Evolutionary conservation across 2,113 vertebrate genomes (phyloP), one percentile per base, ranked within the genome.

Genomic region (Campylomormyrus numenius): DNA sequence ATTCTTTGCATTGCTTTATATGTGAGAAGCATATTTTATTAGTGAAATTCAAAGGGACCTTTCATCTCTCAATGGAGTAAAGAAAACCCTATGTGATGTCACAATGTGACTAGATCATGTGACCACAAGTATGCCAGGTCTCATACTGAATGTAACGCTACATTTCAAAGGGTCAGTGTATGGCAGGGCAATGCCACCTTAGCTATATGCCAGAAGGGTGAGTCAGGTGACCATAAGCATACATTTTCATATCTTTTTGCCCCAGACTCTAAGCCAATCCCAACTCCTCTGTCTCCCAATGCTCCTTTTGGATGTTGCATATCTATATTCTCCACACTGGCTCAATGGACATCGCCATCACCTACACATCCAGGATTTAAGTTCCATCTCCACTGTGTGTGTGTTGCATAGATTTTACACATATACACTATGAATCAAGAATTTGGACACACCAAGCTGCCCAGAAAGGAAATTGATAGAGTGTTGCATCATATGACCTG

Each of bases 101-200:
- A 10, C 45, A 45, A 27, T 70, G 21, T 66, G 19, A 70, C 58
- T 89, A 77, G 45, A 10, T 92, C 92, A 58, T 62, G 80, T 88
- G 77, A 21, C 48, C 21, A 86, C n/a, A 86, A 10, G 2, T 86
- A 49, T 86, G 48, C 45, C 1, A 5, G n/a, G 42, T 48, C 11
- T 85, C 24, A 35, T n/a, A 77, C 70, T 42, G 74, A 80, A 80
- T 80, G 74, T 19, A 42, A 42, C 42, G 74, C 17, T 80, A 80
- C 74, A 35, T 80, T 80, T 80, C 35, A 80, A 80, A 80, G 35
- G 31, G 74, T 21, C 13, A 42, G 15, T 17, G 27, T 77, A 5
- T 77, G 0, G 9, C 2, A 35, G 4, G 15, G 13, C 4, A 66
- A 27, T 66, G 62, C 62, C 62, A n/a, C n/a, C 9, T 66, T n/a